These are phyloP conservation scores for Eremobia ochroleuca DNA, from an alignment of 2,888 invertebrate genomes.

Conservation along the genomic window DNA sequence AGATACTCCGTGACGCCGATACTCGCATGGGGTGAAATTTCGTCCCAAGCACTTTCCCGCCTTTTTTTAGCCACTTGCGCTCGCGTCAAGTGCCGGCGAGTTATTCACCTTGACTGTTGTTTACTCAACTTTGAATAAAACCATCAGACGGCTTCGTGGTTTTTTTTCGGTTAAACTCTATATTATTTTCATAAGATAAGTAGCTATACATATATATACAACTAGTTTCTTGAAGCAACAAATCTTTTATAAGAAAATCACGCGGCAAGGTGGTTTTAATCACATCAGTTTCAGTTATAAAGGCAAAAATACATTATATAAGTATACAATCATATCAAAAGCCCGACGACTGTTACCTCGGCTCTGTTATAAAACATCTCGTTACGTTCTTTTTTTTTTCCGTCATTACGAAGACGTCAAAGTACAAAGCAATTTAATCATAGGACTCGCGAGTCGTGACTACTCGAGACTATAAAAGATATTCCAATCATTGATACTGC, in stretches of 20 bases:
- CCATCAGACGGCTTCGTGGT: too few relatives aligned
- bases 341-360: slow-evolving; percentile 1
- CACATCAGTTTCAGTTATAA: not conserved
- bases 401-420: slow-evolving; percentile 63
- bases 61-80: too few relatives aligned
- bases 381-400: slow-evolving; percentile 47
- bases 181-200: not conserved
- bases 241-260: too few relatives aligned
- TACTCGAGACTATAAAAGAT: slow-evolving; percentile 25
- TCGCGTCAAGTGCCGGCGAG: too few relatives aligned
- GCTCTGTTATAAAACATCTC: slow-evolving; percentile 45
- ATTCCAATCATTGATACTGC: slow-evolving; percentile 36
- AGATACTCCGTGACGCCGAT: too few relatives aligned
- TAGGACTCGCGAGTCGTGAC: slow-evolving; percentile 43
- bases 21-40: too few relatives aligned
- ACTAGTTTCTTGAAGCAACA: not conserved
- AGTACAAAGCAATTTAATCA: slow-evolving; percentile 68
- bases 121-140: too few relatives aligned
- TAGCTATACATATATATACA: not conserved
- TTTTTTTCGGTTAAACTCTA: not conserved
- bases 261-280: not conserved
- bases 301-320: not conserved
- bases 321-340: not conserved
- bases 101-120: too few relatives aligned
- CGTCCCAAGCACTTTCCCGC: too few relatives aligned